These are phyloP conservation scores for Neopipo cinnamomea DNA, from an alignment of 2,113 vertebrate species.

Conservation along the genomic window DNA sequence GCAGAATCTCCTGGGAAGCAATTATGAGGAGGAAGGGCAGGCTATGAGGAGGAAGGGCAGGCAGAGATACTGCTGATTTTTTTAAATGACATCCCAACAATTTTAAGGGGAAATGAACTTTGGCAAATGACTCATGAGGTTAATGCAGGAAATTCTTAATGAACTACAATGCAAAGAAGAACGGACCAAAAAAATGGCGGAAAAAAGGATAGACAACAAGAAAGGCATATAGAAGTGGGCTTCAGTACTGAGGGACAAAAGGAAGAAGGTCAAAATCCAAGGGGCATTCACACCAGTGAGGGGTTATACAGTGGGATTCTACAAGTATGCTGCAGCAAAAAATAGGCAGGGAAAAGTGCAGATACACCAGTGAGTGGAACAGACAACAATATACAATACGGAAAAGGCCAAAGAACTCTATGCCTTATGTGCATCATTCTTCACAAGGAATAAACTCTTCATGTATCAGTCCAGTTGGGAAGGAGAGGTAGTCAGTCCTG, in stretches of 20 bases:
- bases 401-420: not conserved
- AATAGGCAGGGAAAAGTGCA: not conserved
- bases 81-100: not conserved
- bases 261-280: not conserved
- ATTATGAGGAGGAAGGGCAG: not conserved
- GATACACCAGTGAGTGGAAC: not conserved
- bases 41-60: not conserved
- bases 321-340: not conserved
- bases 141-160: not conserved
- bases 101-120: slow-evolving; percentile 16
- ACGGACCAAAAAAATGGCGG: not conserved
- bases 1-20: slow-evolving; percentile 2
- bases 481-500: not conserved
- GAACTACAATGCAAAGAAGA: not conserved
- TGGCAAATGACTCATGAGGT: not conserved
- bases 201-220: not conserved
- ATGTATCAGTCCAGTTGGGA: not conserved
- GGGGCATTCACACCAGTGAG: not conserved
- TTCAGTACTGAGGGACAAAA: not conserved
- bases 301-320: not conserved
- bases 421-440: rapidly evolving
- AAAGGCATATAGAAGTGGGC: not conserved
- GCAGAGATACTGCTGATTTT: not conserved
- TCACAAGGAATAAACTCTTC: not conserved
- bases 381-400: not conserved